Evolutionary conservation across 2,797 vertebrate genomes (phyloP).

Genomic region (Streptopelia turtur): DNA sequence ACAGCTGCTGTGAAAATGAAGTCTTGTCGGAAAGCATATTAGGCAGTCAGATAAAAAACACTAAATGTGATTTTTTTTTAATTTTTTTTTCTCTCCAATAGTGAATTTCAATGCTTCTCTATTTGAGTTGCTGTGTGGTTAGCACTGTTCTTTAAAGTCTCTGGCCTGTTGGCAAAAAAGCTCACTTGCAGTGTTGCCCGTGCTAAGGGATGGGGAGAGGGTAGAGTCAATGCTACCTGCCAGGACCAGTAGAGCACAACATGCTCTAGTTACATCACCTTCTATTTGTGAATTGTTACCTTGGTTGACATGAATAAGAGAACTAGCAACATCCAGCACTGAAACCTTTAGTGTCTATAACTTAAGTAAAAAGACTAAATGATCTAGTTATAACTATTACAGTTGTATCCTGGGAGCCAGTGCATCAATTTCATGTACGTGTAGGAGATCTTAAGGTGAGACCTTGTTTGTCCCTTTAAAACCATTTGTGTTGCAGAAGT

Average conservation of each 20-base stretch:
- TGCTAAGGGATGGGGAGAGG: background rate
- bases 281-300: slow-evolving; percentile 61
- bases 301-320: slow-evolving; percentile 34
- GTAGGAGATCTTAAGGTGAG: background rate
- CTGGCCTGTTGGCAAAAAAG: background rate
- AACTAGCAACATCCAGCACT: background rate
- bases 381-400: background rate
- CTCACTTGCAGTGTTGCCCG: background rate
- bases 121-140: background rate
- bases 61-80: background rate
- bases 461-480: background rate
- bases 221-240: slow-evolving; percentile 28
- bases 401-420: background rate
- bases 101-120: background rate
- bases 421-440: background rate
- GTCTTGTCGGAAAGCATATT: background rate
- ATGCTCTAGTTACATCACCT: slow-evolving; percentile 50
- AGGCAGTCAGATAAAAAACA: background rate
- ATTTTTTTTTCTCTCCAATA: background rate
- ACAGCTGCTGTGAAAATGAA: background rate
- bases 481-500: background rate
- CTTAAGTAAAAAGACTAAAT: background rate
- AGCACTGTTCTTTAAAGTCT: background rate
- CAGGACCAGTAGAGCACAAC: slow-evolving; percentile 37
- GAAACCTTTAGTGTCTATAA: background rate